Base-by-base conservation (phyloP, 2,888 invertebrate species). In the Acronicta psi region DNA sequence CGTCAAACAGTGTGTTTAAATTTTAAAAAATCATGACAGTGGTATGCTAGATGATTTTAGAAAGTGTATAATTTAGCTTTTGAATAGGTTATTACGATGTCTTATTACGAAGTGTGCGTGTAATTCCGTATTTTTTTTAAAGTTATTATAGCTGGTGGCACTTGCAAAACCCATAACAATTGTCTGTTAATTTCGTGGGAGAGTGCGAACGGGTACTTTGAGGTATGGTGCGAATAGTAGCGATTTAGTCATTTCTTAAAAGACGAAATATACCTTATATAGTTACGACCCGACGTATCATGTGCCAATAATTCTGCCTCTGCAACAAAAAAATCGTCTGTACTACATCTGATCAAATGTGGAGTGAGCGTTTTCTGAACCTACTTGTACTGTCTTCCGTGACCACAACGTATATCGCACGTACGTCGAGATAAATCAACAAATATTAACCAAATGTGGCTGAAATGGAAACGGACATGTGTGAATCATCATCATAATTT, bases 171-270 rank as follows among this genome's bases (percentile, higher is more conserved):
- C 78, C 72, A 77, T 78, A 79, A 86, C 90, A 86, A 89, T 88
- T 74, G 87, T 79, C 79, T 77, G 78, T 83, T 85, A 80, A 84
- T 85, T 85, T 86, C 86, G 85, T 91, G 90, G 79, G 91, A 89
- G 76, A 76, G 49, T 78, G 59, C 41, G 41, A 57, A 52, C 43
- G 38, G 42, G 56, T 61, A 50, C 23, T 74, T 73, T 55, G 60
- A 69, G 75, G 76, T 82, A 80, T 71, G 82, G 83, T 69, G 65
- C 77, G 70, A 67, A 41, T 69, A 49, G 10, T n/a, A 59, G 72
- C 57, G 77, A 44, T 7, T 3, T 34, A 20, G 5, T 20, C 5
- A 20, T 20, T 20, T 20, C 20, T 20, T 20, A 5, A 20, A 20
- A 20, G 20, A 5, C 20, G 5, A 4, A 2, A 20, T 2, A 20